Evolutionary conservation across 2,113 vertebrate genomes (phyloP), one percentile per base, ranked within the genome.

Genomic region (Sinosuthora webbiana): DNA sequence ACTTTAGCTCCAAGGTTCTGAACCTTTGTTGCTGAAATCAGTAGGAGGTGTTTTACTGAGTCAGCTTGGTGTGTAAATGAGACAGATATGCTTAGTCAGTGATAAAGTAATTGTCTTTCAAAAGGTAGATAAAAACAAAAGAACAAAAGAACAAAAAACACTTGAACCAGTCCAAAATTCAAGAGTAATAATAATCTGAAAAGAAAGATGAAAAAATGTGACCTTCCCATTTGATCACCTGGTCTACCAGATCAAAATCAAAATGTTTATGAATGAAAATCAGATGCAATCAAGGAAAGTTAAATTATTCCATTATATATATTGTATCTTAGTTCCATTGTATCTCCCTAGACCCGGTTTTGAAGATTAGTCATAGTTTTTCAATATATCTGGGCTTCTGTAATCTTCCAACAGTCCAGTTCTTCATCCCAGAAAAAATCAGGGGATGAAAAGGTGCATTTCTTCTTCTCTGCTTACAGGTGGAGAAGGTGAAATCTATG

Each of bases 141-240:
- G 4, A 18, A 4, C 7, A 73, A 77, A 19, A 9, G 3, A 35
- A 2, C 6, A 52, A 42, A 15, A 49, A 49, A 11, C 2, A 1
- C 4, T 15, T 7, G 22, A 83, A 82, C 3, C 12, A 15, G 16
- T 60, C 44, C 21, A 83, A 91, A 83, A 47, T 21, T 93, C 49
- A 56, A 39, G 11, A 57, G 7, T 55, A 86, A 52, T 53, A 74
- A 41, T 5, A 42, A 60, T 24, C 15, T 64, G 25, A 56, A 39
- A 53, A n/a, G 19, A 83, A 89, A 65, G 22, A 55, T 7, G 3
- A 76, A 90, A 65, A 2, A 85, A 35, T 41, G 5, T 24, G 59
- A 53, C 30, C 6, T 65, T 86, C 20, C 11, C 14, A 49, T 28
- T 83, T 53, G 18, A 67, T 45, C 8, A 45, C 3, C 25, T 57